These are phyloP conservation scores for Falco biarmicus DNA, from an alignment of 2,797 vertebrate species.

Conservation along the genomic window DNA sequence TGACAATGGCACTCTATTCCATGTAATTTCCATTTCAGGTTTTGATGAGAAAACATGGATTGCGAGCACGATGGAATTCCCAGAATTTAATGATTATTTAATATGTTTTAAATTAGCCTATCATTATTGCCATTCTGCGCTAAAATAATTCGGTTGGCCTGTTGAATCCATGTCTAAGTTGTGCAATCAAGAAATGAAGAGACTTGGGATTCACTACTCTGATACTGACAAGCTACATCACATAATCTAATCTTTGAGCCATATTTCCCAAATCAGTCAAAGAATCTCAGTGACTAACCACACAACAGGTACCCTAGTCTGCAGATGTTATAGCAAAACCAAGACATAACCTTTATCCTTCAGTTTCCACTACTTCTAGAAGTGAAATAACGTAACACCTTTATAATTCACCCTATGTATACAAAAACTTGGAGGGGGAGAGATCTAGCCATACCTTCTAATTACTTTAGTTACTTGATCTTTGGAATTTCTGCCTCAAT, in stretches of 20 bases:
- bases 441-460: background rate
- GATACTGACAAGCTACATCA: background rate
- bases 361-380: background rate
- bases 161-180: background rate
- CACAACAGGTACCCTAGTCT: background rate
- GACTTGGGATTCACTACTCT: background rate
- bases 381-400: background rate
- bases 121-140: background rate
- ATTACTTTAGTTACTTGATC: background rate
- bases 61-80: rapidly evolving
- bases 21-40: background rate
- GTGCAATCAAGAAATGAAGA: background rate
- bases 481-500: background rate
- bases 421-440: background rate
- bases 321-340: background rate
- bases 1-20: background rate
- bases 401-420: background rate
- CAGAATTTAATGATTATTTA: background rate
- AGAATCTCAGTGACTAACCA: background rate
- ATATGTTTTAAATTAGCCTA: background rate
- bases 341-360: background rate
- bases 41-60: background rate
- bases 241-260: background rate
- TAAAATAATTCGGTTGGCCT: background rate
- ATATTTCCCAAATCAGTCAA: background rate